Evolutionary conservation across 1,140 invertebrate genomes (phyloP).

Genomic region (Adelges cooleyi): DNA sequence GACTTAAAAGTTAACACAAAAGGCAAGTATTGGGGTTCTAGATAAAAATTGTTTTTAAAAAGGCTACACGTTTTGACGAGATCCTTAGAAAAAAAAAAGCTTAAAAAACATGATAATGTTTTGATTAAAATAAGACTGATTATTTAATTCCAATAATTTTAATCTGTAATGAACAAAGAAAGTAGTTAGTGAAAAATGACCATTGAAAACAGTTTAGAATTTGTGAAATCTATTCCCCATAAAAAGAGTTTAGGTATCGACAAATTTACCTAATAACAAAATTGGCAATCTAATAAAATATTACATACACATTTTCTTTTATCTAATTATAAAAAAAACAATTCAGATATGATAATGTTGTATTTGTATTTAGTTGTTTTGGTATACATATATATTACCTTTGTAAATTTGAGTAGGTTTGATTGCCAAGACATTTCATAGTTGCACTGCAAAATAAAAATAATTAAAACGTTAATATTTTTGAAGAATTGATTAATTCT

Average conservation of each 20-base stretch:
- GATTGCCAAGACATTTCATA: conserved; percentile 17
- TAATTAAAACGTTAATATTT: background rate
- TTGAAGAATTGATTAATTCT: too few relatives aligned
- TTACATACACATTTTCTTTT: background rate
- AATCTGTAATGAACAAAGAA: background rate
- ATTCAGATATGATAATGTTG: conserved; percentile 15
- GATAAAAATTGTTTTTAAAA: background rate
- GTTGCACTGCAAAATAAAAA: conserved; percentile 9
- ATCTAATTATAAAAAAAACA: background rate
- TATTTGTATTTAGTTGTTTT: background rate
- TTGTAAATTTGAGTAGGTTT: background rate
- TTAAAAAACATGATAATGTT: conserved; percentile 1
- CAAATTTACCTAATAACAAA: conserved; percentile 21
- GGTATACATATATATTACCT: conserved; percentile 21
- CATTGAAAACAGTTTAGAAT: background rate
- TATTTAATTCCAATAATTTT: conserved; percentile 20
- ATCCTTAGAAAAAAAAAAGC: conserved; percentile 8
- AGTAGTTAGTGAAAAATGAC: background rate
- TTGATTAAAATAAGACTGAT: background rate
- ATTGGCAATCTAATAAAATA: background rate
- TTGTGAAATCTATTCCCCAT: conserved; percentile 5
- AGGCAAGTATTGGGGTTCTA: conserved; percentile 15
- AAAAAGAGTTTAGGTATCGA: conserved; percentile 6
- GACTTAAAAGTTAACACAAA: conserved; percentile 20
- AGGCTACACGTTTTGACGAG: conserved; percentile 14